phyloP scores from a whole-genome alignment of 2,888 invertebrate genomes.

The Aporophyla nigra region DNA sequence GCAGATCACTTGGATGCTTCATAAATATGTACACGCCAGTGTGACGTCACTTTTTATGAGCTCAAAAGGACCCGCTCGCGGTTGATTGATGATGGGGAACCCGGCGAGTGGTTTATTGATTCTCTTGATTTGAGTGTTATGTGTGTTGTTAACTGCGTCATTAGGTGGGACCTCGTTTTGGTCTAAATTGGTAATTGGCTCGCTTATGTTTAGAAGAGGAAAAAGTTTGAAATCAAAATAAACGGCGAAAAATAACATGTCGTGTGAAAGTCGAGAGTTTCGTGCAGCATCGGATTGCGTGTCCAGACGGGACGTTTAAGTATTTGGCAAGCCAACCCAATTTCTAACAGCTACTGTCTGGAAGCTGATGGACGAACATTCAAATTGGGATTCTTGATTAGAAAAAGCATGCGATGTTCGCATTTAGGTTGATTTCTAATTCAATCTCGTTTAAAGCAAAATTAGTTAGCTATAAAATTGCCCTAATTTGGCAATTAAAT shows the following conservation, averaged over 20 bases:
- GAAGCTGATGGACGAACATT: constrained; percentile 77
- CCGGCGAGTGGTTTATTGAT: constrained; percentile 82
- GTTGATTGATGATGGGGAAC: constrained; percentile 80
- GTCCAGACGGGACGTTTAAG: constrained; percentile 75
- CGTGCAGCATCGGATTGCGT: constrained; percentile 76
- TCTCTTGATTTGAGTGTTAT: constrained; percentile 79
- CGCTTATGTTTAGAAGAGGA: constrained; percentile 31
- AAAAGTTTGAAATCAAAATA: constrained; percentile 33
- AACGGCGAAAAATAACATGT: constrained; percentile 36
- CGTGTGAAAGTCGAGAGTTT: constrained; percentile 73
- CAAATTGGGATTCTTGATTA: constrained; percentile 78
- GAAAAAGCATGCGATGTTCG: constrained; percentile 77
- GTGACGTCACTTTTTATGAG: constrained; percentile 86
- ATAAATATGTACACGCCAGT: constrained; percentile 89
- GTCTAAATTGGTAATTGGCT: constrained; percentile 52
- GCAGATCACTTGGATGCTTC: constrained; percentile 87
- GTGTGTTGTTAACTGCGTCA: constrained; percentile 71
- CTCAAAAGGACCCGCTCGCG: constrained; percentile 75
- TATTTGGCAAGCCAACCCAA: constrained; percentile 79
- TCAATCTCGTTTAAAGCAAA: constrained; percentile 28
- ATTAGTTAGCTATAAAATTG: constrained; percentile 43
- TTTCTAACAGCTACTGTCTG: constrained; percentile 86
- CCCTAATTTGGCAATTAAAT: constrained; percentile 37
- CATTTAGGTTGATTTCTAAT: constrained; percentile 54
- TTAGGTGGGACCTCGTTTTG: constrained; percentile 57